Base-by-base conservation (phyloP, 2,797 vertebrate genomes). In the Aldrovandia affinis region DNA sequence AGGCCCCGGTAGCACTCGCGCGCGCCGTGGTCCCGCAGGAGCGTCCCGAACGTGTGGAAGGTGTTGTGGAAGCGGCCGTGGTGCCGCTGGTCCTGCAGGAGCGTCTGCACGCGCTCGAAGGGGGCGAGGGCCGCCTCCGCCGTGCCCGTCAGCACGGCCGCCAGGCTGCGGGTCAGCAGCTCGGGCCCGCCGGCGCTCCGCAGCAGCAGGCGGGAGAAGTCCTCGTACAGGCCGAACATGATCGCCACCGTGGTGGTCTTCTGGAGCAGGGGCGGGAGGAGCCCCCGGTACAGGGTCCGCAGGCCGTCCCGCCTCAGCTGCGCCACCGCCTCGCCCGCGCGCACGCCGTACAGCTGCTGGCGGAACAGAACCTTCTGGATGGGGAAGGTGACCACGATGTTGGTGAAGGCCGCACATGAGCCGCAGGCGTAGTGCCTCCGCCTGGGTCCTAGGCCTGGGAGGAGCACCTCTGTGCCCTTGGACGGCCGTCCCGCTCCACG, bases 181-280 rank as follows among this genome's bases (percentile, higher is more conserved):
- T 97, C 97, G 0, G 98, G 97, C 0, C 85, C 77, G 0, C 81
- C 70, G 0, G 89, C 91, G 0, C 89, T 94, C 47, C 93, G 93
- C 0, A 93, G 91, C 57, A 99, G 95, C 82, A 99, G 89, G 70
- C 95, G 93, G 0, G 98, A 99, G 89, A 99, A 96, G 91, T 99
- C 98, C 89, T 99, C 96, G 0, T 99, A 99, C 18, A 99, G 90
- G 78, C 98, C 98, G 47, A 99, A 99, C 98, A 98, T 99, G 12
- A 99, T 95, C 0, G 97, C 98, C 88, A 97, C 95, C 0, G 98
- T 98, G 0, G 97, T 97, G 0, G 95, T 97, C 79, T 99, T 99
- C 92, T 99, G 98, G 90, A 99, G 89, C 0, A 99, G 88, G 0
- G 98, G 98, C 0, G 98, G 98, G 28, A 99, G 94, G 75, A 99